Evolutionary conservation across 2,888 invertebrate genomes (phyloP), one percentile per base, ranked within the genome.

Genomic region (Patella caerulea): DNA sequence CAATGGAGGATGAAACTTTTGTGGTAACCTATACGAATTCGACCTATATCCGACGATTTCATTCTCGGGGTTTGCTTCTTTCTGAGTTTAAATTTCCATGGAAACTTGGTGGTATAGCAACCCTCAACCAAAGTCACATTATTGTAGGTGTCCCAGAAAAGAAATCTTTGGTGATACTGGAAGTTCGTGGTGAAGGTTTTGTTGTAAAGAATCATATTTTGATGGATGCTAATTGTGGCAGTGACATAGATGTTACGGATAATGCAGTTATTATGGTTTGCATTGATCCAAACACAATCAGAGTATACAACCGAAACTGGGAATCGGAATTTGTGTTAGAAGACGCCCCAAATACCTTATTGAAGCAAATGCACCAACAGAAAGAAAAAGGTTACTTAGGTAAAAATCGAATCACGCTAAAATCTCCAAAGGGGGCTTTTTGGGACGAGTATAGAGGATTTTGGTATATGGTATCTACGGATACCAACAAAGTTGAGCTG

Each of bases 81-180:
- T n/a, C 65, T 65, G 65, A 65, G 19, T 65, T 65, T 24, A 65
- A 65, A 14, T 65, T 65, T 24, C 65, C 65, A 12, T 65, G 65
- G 65, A 65, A 65, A 2, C 12, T 65, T 12, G 65, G 24, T 24
- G 65, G 65, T 24, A 24, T 65, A 24, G 24, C 65, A 19, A 24
- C 65, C 24, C 19, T 65, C 7, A 65, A 65, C 24, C 11, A 65
- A 65, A 65, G 19, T 24, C 65, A 65, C 19, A 24, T 65, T 19
- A 65, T 65, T 24, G 65, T 65, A 11, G 65, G 65, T 11, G 65
- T 24, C 24, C 65, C 65, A 3, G 65, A 19, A 24, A 65, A 65
- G 4, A 65, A 19, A 24, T 9, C 65, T 11, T 14, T 65, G 65
- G 7, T 65, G 12, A 19, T 24, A 12, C 24, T 65, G 0, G 19